Percentiles rank a stretch among this genome's conserved stretches.
Evolutionary conservation across 2,797 vertebrate species (phyloP).

Genomic region (Paedocypris micromegethes): DNA sequence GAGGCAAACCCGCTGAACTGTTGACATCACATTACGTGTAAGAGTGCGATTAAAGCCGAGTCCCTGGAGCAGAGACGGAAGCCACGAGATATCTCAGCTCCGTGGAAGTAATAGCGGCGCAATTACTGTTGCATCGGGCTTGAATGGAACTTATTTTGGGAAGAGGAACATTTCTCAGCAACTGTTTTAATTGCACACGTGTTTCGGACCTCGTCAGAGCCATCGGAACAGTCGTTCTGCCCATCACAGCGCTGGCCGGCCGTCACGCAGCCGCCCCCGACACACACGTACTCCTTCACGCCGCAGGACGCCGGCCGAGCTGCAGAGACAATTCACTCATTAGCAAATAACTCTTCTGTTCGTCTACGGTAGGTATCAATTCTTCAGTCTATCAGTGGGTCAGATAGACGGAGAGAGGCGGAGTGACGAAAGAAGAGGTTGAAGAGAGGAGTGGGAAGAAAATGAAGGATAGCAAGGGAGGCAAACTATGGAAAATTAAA

Average conservation of each 20-base stretch:
- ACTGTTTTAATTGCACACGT: neutral
- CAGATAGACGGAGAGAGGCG: too few relatives aligned
- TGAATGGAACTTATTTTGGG: too few relatives aligned
- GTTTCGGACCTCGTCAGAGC: slow-evolving; percentile 78
- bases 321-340: slow-evolving; percentile 51
- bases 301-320: slow-evolving; percentile 73
- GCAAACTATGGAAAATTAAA: too few relatives aligned
- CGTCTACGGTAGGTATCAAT: too few relatives aligned
- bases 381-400: too few relatives aligned
- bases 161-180: too few relatives aligned
- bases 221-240: slow-evolving; percentile 74
- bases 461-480: too few relatives aligned
- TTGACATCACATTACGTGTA: slow-evolving; percentile 42
- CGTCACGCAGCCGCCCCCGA: slow-evolving; percentile 71
- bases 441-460: too few relatives aligned
- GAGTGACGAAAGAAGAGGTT: too few relatives aligned
- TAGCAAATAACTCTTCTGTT: neutral
- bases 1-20: slow-evolving; percentile 20
- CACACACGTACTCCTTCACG: slow-evolving; percentile 75
- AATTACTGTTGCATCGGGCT: too few relatives aligned
- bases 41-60: slow-evolving; percentile 42
- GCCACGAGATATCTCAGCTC: neutral
- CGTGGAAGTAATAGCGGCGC: too few relatives aligned
- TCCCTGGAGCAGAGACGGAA: neutral
- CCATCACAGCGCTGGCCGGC: slow-evolving; percentile 76